A percentile compares a stretch with the other conserved stretches of the same genome.
Conservation (phyloP, 23 tunicate species). For the Ciona savignyi region DNA sequence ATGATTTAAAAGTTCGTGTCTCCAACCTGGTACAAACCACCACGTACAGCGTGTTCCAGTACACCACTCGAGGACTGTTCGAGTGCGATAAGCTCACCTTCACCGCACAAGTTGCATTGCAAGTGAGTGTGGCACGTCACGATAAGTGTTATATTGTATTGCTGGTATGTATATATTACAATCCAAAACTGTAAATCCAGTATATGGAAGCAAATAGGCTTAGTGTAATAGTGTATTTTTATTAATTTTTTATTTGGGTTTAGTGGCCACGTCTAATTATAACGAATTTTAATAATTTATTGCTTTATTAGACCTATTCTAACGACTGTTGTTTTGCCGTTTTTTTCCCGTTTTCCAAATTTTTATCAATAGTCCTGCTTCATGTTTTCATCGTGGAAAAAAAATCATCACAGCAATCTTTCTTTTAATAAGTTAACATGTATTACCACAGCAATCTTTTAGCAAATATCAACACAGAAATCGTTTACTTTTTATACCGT, state of each 20-base stretch:
- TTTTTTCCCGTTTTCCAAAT: too few species aligned
- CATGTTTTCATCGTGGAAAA: neutral
- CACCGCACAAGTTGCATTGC: constrained; percentile 97
- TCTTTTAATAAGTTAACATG: too few species aligned
- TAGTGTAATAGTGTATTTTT: too few species aligned
- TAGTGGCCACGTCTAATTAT: too few species aligned
- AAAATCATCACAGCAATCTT: too few species aligned
- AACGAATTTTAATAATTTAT: too few species aligned
- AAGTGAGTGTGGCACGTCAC: constrained; percentile 66
- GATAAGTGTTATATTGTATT: neutral
- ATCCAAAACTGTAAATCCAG: too few species aligned
- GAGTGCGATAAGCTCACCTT: constrained; percentile 97
- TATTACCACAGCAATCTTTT: too few species aligned
- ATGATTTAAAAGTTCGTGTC: constrained; percentile 77
- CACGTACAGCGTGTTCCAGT: constrained; percentile 93
- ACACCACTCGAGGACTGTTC: constrained; percentile 92
- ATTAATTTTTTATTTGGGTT: too few species aligned
- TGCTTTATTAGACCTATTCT: too few species aligned
- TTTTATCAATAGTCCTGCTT: neutral
- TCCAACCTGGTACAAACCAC: constrained; percentile 81
- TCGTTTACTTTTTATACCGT: neutral
- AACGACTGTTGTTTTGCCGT: too few species aligned
- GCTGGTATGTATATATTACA: neutral
- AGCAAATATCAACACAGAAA: neutral
- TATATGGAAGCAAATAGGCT: too few species aligned